Base-by-base conservation (phyloP, 2,888 invertebrate species). In the Noctuana brunneofusca region DNA sequence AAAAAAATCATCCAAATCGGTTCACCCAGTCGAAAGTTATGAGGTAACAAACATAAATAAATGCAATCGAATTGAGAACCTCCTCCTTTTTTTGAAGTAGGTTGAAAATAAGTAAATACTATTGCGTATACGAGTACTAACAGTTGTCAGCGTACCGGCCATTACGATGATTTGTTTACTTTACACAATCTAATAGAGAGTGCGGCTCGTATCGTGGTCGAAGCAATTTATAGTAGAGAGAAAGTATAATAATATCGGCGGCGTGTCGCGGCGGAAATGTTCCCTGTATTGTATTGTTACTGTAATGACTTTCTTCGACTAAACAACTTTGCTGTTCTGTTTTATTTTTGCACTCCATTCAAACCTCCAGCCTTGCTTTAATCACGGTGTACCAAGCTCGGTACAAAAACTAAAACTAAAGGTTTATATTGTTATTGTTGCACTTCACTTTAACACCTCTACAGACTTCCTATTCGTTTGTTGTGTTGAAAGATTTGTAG, bases 291-390 rank as follows among this genome's bases (percentile, higher is more conserved):
- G 62, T 62, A 62, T 55, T 62, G 62, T 62, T 62, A 55, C 55
- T 55, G n/a, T 50, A 55, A 62, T 62, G 55, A 62, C 62, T 62
- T 62, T 62, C 62, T 55, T 62, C 49, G 62, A 41, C 62, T 62
- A 56, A 62, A 62, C 56, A 49, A 55, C 20, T 41, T 41, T 55
- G 43, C 3, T 20, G 60, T 27, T 49, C 35, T 62, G 60, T 38
- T 62, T 62, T 55, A 55, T 62, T 62, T 62, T 62, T 56, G 62
- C 38, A 55, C 55, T 41, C 38, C 48, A 60, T 60, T 60, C 53
- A 60, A 35, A 60, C 30, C 30, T 53, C 52, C 35, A 32, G 54
- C 60, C 60, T 54, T 27, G 54, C 27, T 55, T 55, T 60, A 60
- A 60, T 60, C 59, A 54, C 60, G 46, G 43, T 46, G 30, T 59